Evolutionary conservation across 2,113 vertebrate genomes (phyloP), one percentile per base, ranked within the genome.

Genomic region (Gracilinanus agilis): DNA sequence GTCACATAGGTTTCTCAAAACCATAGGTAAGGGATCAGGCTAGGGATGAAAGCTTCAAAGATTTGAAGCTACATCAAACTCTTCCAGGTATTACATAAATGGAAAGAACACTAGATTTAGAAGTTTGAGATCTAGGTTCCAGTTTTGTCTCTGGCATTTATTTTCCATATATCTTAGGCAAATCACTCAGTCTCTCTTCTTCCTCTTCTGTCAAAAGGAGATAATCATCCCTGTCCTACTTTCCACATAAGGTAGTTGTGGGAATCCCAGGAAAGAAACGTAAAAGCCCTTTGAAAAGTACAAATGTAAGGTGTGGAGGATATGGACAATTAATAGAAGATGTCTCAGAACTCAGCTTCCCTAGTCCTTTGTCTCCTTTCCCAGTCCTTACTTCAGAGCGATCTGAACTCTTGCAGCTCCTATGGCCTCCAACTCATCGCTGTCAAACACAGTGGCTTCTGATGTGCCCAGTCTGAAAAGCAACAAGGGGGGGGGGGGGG

Each of bases 341-440:
- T 67, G 27, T 40, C 67, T 83, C 67, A 83, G 23, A 83, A 40
- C n/a, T 11, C 1, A 40, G 23, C 7, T 83, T 83, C n/a, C n/a
- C 67, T 83, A 40, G n/a, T 83, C n/a, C 88, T n/a, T 25, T 0
- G 0, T 29, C 21, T 0, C 11, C 3, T 54, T 55, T 44, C 56
- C 83, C 44, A 2, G 27, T 93, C 44, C 98, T 98, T 98, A 99
- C 98, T 99, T 99, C 98, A 99, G 99, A 67, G 99, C 99, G 91
- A 99, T 98, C 97, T 99, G 99, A 96, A 99, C 98, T 98, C 99
- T 99, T 92, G 99, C 97, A 90, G 99, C 99, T 96, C 98, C 98
- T 5, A 53, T 94, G 24, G 97, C 96, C 93, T 98, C 98, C 24
- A 98, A 97, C 88, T 99, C 99, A 0, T 99, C 98, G 58, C 97